Evolutionary conservation across 2,113 vertebrate species (phyloP), one percentile per base, ranked within the genome.

Genomic region (Microtus oregoni): DNA sequence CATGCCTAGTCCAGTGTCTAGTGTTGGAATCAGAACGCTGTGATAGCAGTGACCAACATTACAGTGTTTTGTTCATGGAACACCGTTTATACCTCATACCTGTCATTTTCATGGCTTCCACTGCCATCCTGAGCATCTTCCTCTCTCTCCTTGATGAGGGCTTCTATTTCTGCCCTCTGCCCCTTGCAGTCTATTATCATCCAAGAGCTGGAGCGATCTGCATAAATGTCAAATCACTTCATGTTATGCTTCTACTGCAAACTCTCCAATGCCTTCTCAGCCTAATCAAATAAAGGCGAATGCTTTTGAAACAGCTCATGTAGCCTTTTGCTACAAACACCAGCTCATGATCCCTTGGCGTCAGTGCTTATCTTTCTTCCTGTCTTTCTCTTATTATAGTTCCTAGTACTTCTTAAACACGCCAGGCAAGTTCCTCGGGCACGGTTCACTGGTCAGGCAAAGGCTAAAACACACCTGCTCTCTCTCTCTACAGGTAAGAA

Each of bases 1-100:
- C 15, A 77, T 72, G 87, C 97, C 61, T 86, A 41, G 20, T 95
- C 68, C 47, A 91, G 78, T 19, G 73, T 86, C 20, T 58, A 94
- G 55, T 96, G 89, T 7, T 52, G 26, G 24, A 3, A 68, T 95
- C 76, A 81, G 76, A 52, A 85, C 26, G 44, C 50, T 4, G 6
- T 55, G 28, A 44, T 22, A 68, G 1, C 7, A 78, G 67, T 38
- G 58, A 15, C 28, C 61, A 28, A 2, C 78, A 14, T 7, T 9
- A 5, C 6, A 55, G 89, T 41, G 10, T 68, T 88, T 68, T 89
- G 28, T n/a, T 35, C 20, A 0, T 12, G 2, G 58, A 38, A 4
- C 9, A 35, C n/a, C 38, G 41, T 61, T 77, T 79, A 24, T 63
- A 3, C 47, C 24, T 75, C 82, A 47, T 7, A n/a, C 65, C 50